Percentiles rank a stretch among this genome's conserved stretches.
Evolutionary conservation across 2,113 vertebrate genomes (phyloP).

Genomic region (Macquaria ambigua): DNA sequence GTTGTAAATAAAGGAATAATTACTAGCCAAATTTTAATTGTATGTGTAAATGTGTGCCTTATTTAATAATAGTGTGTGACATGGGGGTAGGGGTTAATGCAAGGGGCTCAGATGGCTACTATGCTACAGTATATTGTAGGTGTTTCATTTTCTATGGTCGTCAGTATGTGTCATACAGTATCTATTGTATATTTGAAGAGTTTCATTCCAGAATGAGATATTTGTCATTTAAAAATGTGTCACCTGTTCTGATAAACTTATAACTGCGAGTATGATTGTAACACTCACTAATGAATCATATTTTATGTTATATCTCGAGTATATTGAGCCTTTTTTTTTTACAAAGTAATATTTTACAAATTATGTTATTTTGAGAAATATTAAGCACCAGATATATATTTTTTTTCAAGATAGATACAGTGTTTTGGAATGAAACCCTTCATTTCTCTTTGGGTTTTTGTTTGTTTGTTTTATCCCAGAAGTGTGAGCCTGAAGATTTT

Average conservation of each 20-base stretch:
- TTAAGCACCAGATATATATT: not conserved
- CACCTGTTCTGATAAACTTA: conserved; percentile 30
- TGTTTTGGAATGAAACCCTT: conserved; percentile 81
- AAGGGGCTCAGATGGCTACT: conserved; percentile 70
- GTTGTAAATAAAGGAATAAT: conserved; percentile 89
- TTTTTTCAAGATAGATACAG: not conserved
- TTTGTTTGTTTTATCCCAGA: conserved; percentile 61
- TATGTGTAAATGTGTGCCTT: conserved; percentile 92
- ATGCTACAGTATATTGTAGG: conserved; percentile 78
- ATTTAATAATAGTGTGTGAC: conserved; percentile 88
- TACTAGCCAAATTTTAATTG: conserved; percentile 88
- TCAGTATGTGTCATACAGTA: conserved; percentile 77
- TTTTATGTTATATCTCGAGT: conserved; percentile 36
- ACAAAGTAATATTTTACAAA: conserved; percentile 37
- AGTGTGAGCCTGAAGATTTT: conserved; percentile 66
- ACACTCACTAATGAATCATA: conserved; percentile 35
- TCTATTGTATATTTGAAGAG: conserved; percentile 79
- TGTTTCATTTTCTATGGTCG: conserved; percentile 80
- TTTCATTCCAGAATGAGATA: conserved; percentile 76
- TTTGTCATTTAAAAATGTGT: conserved; percentile 23
- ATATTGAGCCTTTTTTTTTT: conserved; percentile 35
- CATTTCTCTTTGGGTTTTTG: conserved; percentile 50
- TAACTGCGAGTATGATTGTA: conserved; percentile 53
- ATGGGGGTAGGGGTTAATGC: conserved; percentile 69
- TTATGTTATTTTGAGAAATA: not conserved